Evolutionary conservation across 2,888 invertebrate species (phyloP).

Genomic region (Mantis religiosa): DNA sequence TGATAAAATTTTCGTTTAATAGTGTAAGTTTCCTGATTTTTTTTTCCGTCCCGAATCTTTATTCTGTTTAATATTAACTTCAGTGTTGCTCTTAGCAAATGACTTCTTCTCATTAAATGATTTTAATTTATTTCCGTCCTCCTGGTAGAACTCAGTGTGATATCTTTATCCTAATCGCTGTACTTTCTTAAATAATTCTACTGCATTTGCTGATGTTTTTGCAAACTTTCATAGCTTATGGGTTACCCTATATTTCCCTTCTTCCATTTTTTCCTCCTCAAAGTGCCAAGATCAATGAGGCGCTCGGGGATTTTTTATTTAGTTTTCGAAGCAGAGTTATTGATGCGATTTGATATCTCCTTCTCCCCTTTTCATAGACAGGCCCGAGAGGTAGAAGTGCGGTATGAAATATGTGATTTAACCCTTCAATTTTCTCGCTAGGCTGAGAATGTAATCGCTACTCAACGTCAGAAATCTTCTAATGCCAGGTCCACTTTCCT

Average conservation of each 20-base stretch:
- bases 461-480: background rate
- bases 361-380: background rate
- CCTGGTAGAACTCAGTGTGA: too few relatives aligned
- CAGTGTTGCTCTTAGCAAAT: too few relatives aligned
- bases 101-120: too few relatives aligned
- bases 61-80: too few relatives aligned
- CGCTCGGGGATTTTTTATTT: background rate
- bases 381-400: background rate
- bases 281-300: background rate
- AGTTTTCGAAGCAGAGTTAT: background rate
- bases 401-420: constrained; percentile 17
- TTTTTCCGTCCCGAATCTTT: too few relatives aligned
- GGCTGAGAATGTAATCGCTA: background rate
- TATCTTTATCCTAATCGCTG: too few relatives aligned
- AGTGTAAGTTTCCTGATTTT: too few relatives aligned
- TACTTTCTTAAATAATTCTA: too few relatives aligned
- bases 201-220: too few relatives aligned
- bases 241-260: background rate
- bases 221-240: background rate
- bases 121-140: too few relatives aligned
- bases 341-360: constrained; percentile 9
- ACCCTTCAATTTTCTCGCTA: constrained; percentile 10
- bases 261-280: background rate
- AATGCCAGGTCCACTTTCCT: background rate
- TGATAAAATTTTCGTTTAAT: too few relatives aligned